Evolutionary conservation across 1,140 invertebrate genomes (phyloP).

Genomic region (Hypothenemus hampei): DNA sequence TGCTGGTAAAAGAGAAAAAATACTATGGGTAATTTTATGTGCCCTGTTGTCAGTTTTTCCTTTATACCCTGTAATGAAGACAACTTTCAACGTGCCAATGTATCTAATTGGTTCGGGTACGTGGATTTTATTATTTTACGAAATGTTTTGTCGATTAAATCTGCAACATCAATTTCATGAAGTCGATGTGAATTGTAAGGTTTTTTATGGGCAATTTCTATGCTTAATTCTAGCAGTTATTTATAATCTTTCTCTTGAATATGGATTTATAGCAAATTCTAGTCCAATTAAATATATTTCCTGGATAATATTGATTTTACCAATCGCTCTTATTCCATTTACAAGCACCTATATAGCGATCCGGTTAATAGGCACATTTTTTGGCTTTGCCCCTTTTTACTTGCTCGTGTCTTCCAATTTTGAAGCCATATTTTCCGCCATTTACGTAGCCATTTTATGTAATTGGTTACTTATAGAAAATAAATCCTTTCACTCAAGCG

Average conservation of each 20-base stretch:
- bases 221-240: constrained; percentile 22
- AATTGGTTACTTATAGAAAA: constrained; percentile 36
- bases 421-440: constrained; percentile 34
- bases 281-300: constrained; percentile 30
- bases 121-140: constrained; percentile 29
- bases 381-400: constrained; percentile 36
- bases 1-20: constrained; percentile 27
- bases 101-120: constrained; percentile 28
- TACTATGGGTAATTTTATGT: constrained; percentile 31
- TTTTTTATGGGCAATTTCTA: constrained; percentile 23
- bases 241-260: constrained; percentile 29
- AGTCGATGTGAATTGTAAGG: constrained; percentile 6
- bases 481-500: constrained; percentile 17
- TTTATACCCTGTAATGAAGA: constrained; percentile 36
- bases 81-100: constrained; percentile 33
- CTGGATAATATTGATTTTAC: constrained; percentile 26
- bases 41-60: constrained; percentile 33
- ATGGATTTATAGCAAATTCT: constrained; percentile 17
- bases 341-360: constrained; percentile 24
- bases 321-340: constrained; percentile 30
- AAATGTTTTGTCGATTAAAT: constrained; percentile 26
- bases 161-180: constrained; percentile 14
- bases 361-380: constrained; percentile 31
- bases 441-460: constrained; percentile 29
- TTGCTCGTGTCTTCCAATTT: constrained; percentile 35